Evolutionary conservation across 2,113 vertebrate genomes (phyloP), one percentile per base, ranked within the genome.

Genomic region (Astur gentilis): DNA sequence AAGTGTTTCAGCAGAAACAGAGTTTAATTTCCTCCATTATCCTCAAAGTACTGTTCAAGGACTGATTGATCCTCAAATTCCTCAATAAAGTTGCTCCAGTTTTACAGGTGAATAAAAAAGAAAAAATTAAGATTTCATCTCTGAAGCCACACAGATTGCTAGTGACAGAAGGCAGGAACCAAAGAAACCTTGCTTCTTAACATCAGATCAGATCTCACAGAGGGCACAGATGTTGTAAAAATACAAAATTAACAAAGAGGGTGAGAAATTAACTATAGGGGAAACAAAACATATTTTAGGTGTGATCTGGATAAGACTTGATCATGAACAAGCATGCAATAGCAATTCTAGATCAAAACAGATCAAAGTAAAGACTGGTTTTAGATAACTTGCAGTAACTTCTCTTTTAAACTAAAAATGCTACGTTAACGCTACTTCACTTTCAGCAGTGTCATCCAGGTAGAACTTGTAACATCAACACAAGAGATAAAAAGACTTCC

Each of bases 311-410:
- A 1, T 3, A 34, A 52, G 22, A 25, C 14, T 23, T 73, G 13
- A 91, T 60, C 1, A 6, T 0, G 3, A 60, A 80, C 40, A 84
- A 71, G 34, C 54, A 72, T 0, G 3, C 0, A 2, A n/a, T 42
- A 15, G 47, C 42, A 61, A 69, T 25, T 65, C 40, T 40, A 57
- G 40, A 94, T 31, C 20, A 75, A 84, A 92, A 9, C 40, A 62
- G 36, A 78, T 32, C 7, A 58, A 83, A 71, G 58, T 0, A n/a
- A 36, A 62, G 13, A 57, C n/a, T 22, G 15, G 19, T n/a, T 90
- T 76, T 38, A 57, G 11, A 13, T 3, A 83, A 80, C 17, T 50
- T 69, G 29, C 42, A 88, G 2, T 38, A 76, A 55, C 18, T 55
- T 64, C 16, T 34, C 22, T 49, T 78, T 54, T 6, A 79, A 58